These are phyloP conservation scores for Drosophila albomicans DNA, from an alignment of 1,140 invertebrate genomes.

Conservation along the genomic window DNA sequence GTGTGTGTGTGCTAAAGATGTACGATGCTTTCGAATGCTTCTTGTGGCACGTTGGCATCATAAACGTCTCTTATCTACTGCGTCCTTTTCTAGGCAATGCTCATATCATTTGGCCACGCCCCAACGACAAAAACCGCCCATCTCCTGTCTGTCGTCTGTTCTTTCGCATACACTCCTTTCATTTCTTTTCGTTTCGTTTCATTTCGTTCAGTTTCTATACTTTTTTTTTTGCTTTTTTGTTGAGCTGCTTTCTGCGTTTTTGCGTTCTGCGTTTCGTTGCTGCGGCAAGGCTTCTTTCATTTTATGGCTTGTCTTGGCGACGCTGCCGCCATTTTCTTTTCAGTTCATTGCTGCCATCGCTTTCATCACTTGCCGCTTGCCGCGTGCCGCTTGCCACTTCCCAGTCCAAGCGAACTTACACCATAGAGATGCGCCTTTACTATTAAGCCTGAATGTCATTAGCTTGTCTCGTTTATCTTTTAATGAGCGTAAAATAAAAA, in stretches of 20 bases:
- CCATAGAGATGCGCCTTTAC: conserved; percentile 24
- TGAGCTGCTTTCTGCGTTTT: conserved; percentile 3
- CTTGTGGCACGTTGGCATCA: conserved; percentile 66
- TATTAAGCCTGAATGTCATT: conserved; percentile 77
- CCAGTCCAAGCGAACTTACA: neutral
- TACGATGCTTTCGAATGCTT: conserved; percentile 38
- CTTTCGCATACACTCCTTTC: conserved; percentile 51
- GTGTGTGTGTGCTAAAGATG: conserved; percentile 25
- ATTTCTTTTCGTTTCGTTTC: neutral
- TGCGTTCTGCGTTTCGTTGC: neutral
- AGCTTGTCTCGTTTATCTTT: conserved; percentile 83
- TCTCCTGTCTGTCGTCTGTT: conserved; percentile 51
- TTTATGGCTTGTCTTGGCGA: conserved; percentile 74
- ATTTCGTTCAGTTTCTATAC: conserved; percentile 4
- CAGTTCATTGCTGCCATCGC: conserved; percentile 68
- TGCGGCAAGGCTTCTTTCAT: conserved; percentile 49
- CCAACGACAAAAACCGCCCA: neutral
- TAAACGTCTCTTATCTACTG: conserved; percentile 74
- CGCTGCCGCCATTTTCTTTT: conserved; percentile 72
- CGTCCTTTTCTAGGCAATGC: conserved; percentile 60
- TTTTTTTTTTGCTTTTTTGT: neutral
- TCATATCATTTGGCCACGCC: conserved; percentile 55
- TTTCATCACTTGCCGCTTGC: conserved; percentile 44
- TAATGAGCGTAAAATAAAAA: conserved; percentile 82
- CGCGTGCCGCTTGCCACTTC: neutral